Conservation (phyloP, 2,797 vertebrate genomes). For the Aldrovandia affinis region DNA sequence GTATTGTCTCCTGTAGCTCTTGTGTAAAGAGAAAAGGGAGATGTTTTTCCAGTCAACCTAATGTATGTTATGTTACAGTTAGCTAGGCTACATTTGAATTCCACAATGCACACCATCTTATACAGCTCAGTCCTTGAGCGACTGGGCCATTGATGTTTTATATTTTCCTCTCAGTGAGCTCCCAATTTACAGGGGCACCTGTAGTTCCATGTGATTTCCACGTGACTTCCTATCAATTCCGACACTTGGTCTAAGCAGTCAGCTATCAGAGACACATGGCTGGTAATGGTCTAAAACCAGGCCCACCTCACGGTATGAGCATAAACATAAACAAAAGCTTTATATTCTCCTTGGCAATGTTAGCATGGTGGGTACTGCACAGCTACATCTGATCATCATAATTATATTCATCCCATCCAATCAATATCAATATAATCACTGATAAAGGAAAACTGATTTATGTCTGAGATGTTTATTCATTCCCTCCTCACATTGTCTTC, state of each 20-base stretch:
- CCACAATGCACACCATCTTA: not conserved
- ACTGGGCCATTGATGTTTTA: not conserved
- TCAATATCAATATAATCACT: not conserved
- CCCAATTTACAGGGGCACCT: no score
- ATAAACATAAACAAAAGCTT: not conserved
- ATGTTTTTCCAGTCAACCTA: not conserved
- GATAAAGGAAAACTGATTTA: not conserved
- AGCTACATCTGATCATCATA: slow-evolving; percentile 1
- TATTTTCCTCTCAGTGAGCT: no score
- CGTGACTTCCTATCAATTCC: no score
- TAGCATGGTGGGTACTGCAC: not conserved
- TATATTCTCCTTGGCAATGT: not conserved
- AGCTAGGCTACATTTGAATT: not conserved
- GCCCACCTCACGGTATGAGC: not conserved
- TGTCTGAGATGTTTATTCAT: not conserved
- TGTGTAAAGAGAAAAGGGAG: not conserved
- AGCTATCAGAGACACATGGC: no score
- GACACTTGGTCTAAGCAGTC: no score
- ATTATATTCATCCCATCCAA: not conserved
- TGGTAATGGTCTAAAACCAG: not conserved
- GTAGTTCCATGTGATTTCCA: no score
- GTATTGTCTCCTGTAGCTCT: not conserved
- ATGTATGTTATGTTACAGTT: not conserved
- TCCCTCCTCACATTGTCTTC: not conserved
- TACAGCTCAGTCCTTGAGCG: not conserved